These are phyloP conservation scores for Micromys minutus DNA, from an alignment of 2,113 vertebrate species.

Conservation along the genomic window DNA sequence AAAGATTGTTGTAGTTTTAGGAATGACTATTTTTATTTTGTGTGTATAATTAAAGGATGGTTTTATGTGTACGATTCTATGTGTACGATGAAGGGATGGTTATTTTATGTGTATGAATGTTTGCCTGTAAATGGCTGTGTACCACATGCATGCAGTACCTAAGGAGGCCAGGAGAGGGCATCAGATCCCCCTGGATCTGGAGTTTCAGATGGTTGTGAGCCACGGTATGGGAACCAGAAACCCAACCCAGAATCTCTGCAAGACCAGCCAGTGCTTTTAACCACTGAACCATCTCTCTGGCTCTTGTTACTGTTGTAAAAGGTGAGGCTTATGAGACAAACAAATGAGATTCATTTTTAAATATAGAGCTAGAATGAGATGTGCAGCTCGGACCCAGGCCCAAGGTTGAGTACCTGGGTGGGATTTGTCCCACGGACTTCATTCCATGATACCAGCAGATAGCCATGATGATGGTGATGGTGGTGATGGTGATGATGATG, in stretches of 20 bases:
- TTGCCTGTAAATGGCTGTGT: neutral
- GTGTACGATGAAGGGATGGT: no score
- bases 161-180: neutral
- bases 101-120: neutral
- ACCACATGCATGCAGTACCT: neutral
- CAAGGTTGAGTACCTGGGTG: rapidly evolving
- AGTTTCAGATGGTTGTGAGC: neutral
- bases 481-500: no score
- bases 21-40: neutral
- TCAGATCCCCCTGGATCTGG: neutral
- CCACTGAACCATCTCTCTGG: neutral
- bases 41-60: neutral
- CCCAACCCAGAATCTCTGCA: neutral
- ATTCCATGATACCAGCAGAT: neutral
- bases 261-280: neutral
- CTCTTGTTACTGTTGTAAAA: neutral
- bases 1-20: neutral
- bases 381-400: neutral
- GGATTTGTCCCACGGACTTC: rapidly evolving
- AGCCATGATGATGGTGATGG: no score
- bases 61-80: no score
- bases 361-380: neutral
- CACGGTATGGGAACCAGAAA: neutral
- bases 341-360: neutral
- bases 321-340: neutral